Conservation (phyloP, 2,797 vertebrate species). For the Pseudopleuronectes americanus region DNA sequence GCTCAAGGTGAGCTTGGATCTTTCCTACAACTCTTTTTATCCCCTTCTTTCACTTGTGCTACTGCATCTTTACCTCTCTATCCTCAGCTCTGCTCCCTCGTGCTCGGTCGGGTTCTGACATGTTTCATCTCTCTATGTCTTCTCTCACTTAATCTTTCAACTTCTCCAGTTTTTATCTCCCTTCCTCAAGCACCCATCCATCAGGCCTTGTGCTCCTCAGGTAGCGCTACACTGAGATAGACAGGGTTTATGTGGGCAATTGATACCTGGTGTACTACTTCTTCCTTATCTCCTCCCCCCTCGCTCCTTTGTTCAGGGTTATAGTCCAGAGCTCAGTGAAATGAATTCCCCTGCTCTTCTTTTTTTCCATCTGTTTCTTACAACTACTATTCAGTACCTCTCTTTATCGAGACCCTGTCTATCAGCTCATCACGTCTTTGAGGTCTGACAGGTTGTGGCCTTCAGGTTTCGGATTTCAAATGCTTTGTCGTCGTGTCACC, state of each 20-base stretch:
- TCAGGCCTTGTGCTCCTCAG: constrained; percentile 6
- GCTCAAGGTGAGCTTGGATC: constrained; percentile 20
- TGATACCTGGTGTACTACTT: constrained; percentile 9
- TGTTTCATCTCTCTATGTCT: constrained; percentile 2
- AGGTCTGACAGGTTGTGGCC: constrained; percentile 13
- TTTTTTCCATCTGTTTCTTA: constrained; percentile 1
- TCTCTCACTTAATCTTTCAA: constrained; percentile 11
- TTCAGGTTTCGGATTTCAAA: constrained; percentile 7
- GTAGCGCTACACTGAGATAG: constrained; percentile 3
- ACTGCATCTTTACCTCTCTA: background rate
- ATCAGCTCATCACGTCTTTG: background rate
- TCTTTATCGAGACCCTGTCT: background rate
- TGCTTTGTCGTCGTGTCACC: background rate
- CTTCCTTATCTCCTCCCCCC: constrained; percentile 2
- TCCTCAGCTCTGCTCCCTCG: background rate
- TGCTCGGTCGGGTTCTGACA: constrained; percentile 15
- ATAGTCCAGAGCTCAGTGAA: constrained; percentile 6
- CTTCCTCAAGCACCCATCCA: constrained; percentile 3
- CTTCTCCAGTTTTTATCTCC: constrained; percentile 9
- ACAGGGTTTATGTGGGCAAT: constrained; percentile 19
- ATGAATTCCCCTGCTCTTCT: constrained; percentile 11
- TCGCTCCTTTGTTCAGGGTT: constrained; percentile 16
- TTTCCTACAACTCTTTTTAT: background rate
- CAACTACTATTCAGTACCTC: background rate
- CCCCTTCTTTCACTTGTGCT: background rate